Evolutionary conservation across 1,140 invertebrate genomes (phyloP).

Genomic region (Drosophila quadrilineata): DNA sequence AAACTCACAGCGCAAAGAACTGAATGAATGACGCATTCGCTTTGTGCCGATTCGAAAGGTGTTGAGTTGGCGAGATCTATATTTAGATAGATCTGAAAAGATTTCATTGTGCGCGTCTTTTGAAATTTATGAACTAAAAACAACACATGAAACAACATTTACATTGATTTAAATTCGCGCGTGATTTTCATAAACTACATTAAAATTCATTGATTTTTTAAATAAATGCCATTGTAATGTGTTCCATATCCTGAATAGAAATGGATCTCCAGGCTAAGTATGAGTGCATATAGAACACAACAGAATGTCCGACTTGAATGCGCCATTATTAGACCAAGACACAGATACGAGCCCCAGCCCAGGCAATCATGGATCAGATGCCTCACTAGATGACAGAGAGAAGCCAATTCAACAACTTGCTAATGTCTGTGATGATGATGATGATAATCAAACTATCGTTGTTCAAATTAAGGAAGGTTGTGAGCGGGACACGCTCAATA

Average conservation of each 20-base stretch:
- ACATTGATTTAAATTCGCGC: background rate
- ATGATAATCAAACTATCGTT: conserved; percentile 11
- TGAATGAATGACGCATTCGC: background rate
- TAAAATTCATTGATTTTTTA: too few species aligned
- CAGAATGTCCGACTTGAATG: conserved; percentile 25
- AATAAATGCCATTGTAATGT: background rate
- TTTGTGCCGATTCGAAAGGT: background rate
- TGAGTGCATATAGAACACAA: background rate
- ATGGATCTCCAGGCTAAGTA: background rate
- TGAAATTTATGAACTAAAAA: background rate
- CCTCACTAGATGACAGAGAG: conserved; percentile 7
- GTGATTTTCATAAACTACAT: too few species aligned
- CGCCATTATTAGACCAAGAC: background rate
- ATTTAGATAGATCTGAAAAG: conserved; percentile 9
- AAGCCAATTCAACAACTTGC: background rate
- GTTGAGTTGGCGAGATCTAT: conserved; percentile 4
- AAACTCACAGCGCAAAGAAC: background rate
- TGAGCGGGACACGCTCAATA: conserved; percentile 16
- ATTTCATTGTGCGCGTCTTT: background rate
- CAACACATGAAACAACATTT: background rate
- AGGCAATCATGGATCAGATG: too few species aligned
- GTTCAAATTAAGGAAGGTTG: conserved; percentile 31
- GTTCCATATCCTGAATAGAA: background rate
- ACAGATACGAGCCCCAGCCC: too few species aligned
- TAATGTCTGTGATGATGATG: conserved; percentile 22